A percentile compares a stretch with the other conserved stretches of the same genome.
Conservation (phyloP, 2,888 invertebrate genomes). For the Macrophya annulata region DNA sequence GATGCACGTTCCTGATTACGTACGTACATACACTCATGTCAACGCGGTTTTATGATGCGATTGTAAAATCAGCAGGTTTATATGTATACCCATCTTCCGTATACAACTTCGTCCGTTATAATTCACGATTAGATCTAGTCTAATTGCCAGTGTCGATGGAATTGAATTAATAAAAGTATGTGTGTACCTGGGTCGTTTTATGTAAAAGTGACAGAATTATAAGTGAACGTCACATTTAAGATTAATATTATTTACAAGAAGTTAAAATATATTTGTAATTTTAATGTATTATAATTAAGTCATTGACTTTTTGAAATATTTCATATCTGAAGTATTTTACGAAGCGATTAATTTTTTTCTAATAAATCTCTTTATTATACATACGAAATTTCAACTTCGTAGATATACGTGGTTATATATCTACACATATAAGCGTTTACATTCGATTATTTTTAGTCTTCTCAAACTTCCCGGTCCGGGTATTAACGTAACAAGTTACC, state of each 20-base stretch:
- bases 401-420: not conserved
- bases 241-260: not conserved
- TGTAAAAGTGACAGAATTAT: not conserved
- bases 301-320: not conserved
- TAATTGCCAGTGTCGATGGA: not conserved
- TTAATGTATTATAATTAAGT: not conserved
- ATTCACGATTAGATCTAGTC: not conserved
- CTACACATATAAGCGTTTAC: not conserved
- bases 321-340: not conserved
- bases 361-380: not conserved
- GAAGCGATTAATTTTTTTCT: not conserved
- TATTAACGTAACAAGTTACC: conserved; percentile 14
- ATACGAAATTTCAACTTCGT: not conserved
- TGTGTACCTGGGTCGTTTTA: no score
- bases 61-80: not conserved
- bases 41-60: not conserved
- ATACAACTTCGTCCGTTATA: not conserved
- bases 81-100: conserved; percentile 21
- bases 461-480: not conserved
- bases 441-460: conserved; percentile 25
- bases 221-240: not conserved
- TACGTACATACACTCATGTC: not conserved
- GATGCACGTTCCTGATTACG: conserved; percentile 34
- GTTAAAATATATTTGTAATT: not conserved
- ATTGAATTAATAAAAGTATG: not conserved